phyloP scores from a whole-genome alignment of 2,797 vertebrate species.

The Mallotus villosus region DNA sequence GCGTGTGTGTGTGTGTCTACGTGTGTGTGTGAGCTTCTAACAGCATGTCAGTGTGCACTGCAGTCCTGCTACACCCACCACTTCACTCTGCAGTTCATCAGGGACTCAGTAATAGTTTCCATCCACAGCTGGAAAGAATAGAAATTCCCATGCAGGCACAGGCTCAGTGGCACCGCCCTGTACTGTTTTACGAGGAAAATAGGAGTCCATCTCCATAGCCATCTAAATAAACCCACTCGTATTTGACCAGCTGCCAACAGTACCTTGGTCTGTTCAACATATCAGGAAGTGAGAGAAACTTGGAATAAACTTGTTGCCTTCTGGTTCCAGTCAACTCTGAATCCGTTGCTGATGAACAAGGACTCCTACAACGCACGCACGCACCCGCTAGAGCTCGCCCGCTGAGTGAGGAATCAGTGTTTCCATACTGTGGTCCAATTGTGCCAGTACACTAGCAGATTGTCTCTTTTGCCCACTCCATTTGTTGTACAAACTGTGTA shows the following conservation, averaged over 20 bases:
- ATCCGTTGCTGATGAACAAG: neutral
- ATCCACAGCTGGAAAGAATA: conserved; percentile 86
- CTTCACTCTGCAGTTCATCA: conserved; percentile 66
- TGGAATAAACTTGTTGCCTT: neutral
- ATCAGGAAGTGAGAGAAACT: conserved; percentile 1
- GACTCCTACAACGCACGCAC: neutral
- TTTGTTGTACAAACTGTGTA: conserved; percentile 18
- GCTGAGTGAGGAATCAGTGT: conserved; percentile 41
- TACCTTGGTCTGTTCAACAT: conserved; percentile 10
- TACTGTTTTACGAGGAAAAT: conserved; percentile 58
- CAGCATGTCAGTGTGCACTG: conserved; percentile 34
- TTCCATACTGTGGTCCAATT: conserved; percentile 53
- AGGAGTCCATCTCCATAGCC: conserved; percentile 47
- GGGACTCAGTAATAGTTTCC: conserved; percentile 82
- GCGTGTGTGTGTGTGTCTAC: conserved; percentile 17
- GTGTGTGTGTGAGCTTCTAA: conserved; percentile 23
- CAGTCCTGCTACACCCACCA: conserved; percentile 44
- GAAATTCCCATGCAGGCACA: conserved; percentile 69
- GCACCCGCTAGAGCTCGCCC: neutral
- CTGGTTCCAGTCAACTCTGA: neutral
- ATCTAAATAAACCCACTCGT: conserved; percentile 39
- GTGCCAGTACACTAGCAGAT: neutral
- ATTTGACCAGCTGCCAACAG: conserved; percentile 36
- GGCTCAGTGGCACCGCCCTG: conserved; percentile 65
- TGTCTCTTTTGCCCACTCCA: neutral